Base-by-base conservation (phyloP, 1,140 invertebrate genomes). In the Stenopsyche tienmushanensis region DNA sequence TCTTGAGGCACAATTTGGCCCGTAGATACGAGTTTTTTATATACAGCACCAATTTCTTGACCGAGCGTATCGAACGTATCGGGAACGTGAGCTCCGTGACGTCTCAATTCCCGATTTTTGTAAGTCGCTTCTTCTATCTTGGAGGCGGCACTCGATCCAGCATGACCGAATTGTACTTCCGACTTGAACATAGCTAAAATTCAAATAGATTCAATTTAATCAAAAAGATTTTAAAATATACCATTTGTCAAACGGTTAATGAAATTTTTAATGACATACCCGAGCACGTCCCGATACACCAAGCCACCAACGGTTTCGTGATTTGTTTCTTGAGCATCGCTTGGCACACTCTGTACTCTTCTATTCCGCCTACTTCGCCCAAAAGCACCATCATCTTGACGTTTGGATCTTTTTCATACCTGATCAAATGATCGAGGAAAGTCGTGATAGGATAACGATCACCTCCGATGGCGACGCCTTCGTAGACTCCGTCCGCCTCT, bases 161-260 rank as follows among this genome's bases (percentile, higher is more conserved):
- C 97, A 82, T 99, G 97, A 0, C 97, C 97, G 80, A 99, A 99
- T 79, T 99, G 97, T n/a, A 99, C 97, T 76, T 98, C 95, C 7
- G 94, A 92, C 1, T 90, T 93, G 75, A 97, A 97, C 94, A 97
- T 97, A 54, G 85, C 85, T 83, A 77, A 13, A 72, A 73, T 20
- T 70, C 70, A 49, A 60, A 34, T 7, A 34, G 13, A 34, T 34
- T 7, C 13, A 13, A 34, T 34, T 7, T 7, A 34, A 34, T 13
- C 23, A 54, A 54, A 50, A 21, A 21, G 13, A 50, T 50, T 20
- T 45, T n/a, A n/a, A n/a, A n/a, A n/a, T n/a, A n/a, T n/a, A n/a
- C 29, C 29, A 34, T 7, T 34, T 34, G 44, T 47, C 17, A 34
- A 39, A 34, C 25, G 2, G 13, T 26, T 29, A 29, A 53, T 53